Conservation (phyloP, 2,888 invertebrate genomes). For the Pseudoips prasinana region DNA sequence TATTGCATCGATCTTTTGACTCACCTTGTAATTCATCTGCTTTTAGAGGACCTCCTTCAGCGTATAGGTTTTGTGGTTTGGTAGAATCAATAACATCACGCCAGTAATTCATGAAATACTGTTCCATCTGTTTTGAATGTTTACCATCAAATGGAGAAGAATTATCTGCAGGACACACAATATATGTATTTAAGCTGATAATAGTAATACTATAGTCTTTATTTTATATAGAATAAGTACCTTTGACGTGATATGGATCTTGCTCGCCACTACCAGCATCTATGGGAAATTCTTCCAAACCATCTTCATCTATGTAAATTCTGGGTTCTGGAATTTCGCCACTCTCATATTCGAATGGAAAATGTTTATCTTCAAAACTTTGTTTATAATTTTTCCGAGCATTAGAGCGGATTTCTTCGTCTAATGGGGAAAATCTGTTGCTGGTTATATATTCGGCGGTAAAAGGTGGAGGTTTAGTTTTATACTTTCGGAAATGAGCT, state of each 20-base stretch:
- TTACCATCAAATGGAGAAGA: conserved; percentile 38
- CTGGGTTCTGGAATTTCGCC: conserved; percentile 78
- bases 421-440: conserved; percentile 64
- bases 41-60: conserved; percentile 71
- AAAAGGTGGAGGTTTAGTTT: conserved; percentile 59
- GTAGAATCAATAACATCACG: conserved; percentile 56
- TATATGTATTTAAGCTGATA: neutral
- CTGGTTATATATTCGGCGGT: conserved; percentile 70
- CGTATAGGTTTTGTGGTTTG: conserved; percentile 57
- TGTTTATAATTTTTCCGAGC: conserved; percentile 72
- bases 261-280: conserved; percentile 72
- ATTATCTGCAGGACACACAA: conserved; percentile 30
- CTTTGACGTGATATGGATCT: conserved; percentile 59
- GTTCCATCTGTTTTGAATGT: conserved; percentile 61
- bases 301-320: conserved; percentile 80
- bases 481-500: conserved; percentile 70
- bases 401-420: conserved; percentile 69
- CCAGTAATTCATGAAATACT: conserved; percentile 71
- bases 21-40: conserved; percentile 66
- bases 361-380: conserved; percentile 71
- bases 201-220: neutral
- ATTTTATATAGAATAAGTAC: conserved; percentile 31
- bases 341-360: conserved; percentile 75
- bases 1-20: conserved; percentile 17
- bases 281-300: conserved; percentile 61